Conservation (phyloP, 2,888 invertebrate species). For the Rhabditoides inermis region DNA sequence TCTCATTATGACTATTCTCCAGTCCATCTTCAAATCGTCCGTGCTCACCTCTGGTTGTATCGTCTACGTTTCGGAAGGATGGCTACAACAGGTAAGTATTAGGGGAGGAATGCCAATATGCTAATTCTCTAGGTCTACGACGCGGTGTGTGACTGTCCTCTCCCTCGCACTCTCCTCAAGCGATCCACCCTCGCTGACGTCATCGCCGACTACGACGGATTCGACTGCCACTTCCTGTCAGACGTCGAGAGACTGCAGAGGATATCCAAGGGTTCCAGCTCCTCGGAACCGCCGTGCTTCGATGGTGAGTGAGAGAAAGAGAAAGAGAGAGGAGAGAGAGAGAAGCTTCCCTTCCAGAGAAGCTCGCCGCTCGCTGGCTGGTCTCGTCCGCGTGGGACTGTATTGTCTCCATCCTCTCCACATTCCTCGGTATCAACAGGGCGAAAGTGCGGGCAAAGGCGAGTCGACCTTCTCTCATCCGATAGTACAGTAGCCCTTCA, state of each 20-base stretch:
- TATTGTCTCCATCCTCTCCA: conserved; percentile 26
- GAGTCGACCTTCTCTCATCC: no score
- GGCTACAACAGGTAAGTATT: conserved; percentile 83
- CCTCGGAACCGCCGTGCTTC: background rate
- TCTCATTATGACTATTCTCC: background rate
- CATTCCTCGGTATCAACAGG: conserved; percentile 21
- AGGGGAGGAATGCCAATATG: conserved; percentile 50
- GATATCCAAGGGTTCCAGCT: no score
- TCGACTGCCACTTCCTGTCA: conserved; percentile 21
- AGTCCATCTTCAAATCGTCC: conserved; percentile 21
- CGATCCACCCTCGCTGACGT: no score
- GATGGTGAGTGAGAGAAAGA: background rate
- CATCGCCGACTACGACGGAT: conserved; percentile 25
- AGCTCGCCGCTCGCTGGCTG: conserved; percentile 25
- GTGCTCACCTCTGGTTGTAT: conserved; percentile 65
- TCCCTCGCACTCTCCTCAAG: no score
- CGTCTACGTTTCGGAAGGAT: conserved; percentile 82
- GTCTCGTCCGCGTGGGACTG: conserved; percentile 26
- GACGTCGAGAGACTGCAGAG: conserved; percentile 25
- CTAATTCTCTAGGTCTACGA: no score
- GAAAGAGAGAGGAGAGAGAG: conserved; percentile 1
- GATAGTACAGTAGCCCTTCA: conserved; percentile 8
- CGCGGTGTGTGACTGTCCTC: no score
- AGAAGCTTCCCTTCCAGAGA: conserved; percentile 11
- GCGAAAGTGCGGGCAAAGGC: no score